Percentiles rank a stretch among this genome's conserved stretches.
Evolutionary conservation across 2,113 vertebrate genomes (phyloP).

Genomic region (Euleptes europaea): DNA sequence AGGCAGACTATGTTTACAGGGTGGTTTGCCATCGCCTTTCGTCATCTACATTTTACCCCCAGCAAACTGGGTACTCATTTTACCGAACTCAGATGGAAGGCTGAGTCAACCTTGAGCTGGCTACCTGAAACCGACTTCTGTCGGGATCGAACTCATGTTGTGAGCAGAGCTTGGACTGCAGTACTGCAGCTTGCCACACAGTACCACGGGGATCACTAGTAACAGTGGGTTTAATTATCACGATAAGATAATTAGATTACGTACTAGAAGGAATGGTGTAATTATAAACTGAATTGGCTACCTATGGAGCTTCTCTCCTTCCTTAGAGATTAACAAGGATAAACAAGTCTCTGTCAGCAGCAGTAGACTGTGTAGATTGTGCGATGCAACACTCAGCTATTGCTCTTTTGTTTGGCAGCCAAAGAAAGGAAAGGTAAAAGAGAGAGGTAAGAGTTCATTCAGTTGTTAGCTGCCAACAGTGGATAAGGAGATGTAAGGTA

Average conservation of each 20-base stretch:
- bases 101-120: too few relatives aligned
- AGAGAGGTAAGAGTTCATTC: neutral
- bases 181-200: too few relatives aligned
- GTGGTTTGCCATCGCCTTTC: too few relatives aligned
- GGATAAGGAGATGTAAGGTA: neutral
- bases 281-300: neutral
- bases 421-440: neutral
- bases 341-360: neutral
- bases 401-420: neutral
- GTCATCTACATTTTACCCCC: too few relatives aligned
- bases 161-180: too few relatives aligned
- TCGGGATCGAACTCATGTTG: too few relatives aligned
- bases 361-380: neutral
- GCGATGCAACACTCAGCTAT: neutral
- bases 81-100: too few relatives aligned
- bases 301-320: neutral
- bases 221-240: neutral
- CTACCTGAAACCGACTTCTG: too few relatives aligned
- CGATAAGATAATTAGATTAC: neutral
- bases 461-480: neutral
- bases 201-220: too few relatives aligned
- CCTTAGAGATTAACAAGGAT: neutral
- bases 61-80: too few relatives aligned
- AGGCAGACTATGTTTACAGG: too few relatives aligned
- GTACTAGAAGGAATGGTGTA: neutral